These are phyloP conservation scores for Drosophila kikkawai DNA, from an alignment of 1,140 invertebrate genomes.

Conservation along the genomic window DNA sequence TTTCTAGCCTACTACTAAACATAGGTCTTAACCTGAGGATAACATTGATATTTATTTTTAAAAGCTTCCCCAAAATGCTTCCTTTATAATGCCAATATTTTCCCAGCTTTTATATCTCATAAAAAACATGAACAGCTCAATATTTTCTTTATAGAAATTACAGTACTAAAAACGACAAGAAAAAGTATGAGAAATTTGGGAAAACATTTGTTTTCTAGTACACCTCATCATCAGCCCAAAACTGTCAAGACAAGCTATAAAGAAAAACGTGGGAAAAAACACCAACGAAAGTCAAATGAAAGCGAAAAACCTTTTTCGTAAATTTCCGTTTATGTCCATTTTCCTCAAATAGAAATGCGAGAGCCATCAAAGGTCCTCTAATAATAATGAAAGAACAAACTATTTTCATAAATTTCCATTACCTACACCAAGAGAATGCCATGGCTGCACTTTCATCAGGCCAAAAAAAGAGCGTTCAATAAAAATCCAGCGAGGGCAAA, in stretches of 20 bases:
- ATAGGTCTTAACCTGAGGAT: background rate
- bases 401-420: conserved; percentile 48
- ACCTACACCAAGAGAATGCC: conserved; percentile 8
- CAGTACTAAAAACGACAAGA: background rate
- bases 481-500: conserved; percentile 26
- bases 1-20: background rate
- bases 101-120: background rate
- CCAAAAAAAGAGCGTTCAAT: conserved; percentile 23
- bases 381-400: conserved; percentile 23
- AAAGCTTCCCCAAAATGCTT: background rate
- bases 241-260: background rate
- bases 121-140: background rate
- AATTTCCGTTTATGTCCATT: conserved; percentile 19
- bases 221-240: background rate
- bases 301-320: conserved; percentile 20
- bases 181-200: background rate
- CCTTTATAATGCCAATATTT: background rate
- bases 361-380: conserved; percentile 16
- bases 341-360: conserved; percentile 5
- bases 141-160: conserved; percentile 6
- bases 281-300: background rate
- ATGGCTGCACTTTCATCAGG: conserved; percentile 41
- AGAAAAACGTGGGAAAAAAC: conserved; percentile 6
- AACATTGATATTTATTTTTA: background rate
- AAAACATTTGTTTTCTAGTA: conserved; percentile 1